phyloP scores from a whole-genome alignment of 2,797 vertebrate species.

The Lepus oiostolus region DNA sequence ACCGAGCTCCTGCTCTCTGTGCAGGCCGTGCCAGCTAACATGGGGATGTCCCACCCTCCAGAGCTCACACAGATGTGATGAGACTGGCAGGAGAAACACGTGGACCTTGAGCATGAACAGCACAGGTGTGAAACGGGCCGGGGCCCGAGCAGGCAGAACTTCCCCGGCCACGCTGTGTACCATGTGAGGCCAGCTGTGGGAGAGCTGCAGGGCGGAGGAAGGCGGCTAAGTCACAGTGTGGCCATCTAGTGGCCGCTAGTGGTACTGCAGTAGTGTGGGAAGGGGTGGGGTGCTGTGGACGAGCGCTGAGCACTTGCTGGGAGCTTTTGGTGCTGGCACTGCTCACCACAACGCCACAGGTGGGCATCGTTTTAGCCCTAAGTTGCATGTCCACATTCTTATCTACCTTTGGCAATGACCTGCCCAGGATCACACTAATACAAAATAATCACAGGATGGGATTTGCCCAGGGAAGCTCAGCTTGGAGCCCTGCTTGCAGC shows the following conservation, averaged over 20 bases:
- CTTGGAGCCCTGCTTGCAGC: not conserved
- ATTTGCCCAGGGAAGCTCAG: not conserved
- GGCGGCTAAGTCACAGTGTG: not conserved
- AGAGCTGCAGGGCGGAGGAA: not conserved
- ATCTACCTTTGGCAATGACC: not conserved
- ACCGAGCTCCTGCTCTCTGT: not conserved
- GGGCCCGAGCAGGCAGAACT: not conserved
- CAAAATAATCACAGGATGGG: not conserved
- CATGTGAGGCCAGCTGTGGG: too few relatives aligned
- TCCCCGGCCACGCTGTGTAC: too few relatives aligned
- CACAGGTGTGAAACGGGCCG: not conserved
- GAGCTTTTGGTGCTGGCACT: not conserved
- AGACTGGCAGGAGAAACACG: not conserved
- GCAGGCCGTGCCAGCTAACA: not conserved
- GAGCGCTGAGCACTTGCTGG: not conserved
- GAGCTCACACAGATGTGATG: not conserved
- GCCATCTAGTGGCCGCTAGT: constrained; percentile 39
- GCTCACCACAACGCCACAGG: not conserved
- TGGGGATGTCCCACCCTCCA: not conserved
- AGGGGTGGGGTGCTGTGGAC: too few relatives aligned
- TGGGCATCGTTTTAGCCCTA: not conserved
- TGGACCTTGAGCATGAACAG: not conserved
- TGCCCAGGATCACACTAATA: not conserved
- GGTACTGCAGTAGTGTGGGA: not conserved
- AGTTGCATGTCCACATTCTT: not conserved